phyloP scores from a whole-genome alignment of 2,888 invertebrate genomes.

The Pseudeuparius sepicola region DNA sequence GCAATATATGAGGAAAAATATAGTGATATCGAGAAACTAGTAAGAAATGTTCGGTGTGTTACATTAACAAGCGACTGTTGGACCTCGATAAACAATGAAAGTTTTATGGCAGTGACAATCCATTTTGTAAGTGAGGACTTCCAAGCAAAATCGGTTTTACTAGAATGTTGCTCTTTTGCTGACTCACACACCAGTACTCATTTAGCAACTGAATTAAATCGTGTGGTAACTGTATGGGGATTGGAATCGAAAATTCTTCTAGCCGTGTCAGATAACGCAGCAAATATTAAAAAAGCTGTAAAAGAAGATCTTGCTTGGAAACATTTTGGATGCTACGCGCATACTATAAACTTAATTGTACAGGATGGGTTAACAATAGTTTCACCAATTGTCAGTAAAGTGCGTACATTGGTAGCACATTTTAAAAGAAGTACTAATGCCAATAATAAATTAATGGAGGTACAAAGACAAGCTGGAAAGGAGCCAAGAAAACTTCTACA shows the following conservation, averaged over 20 bases:
- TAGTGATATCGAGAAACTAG: not conserved
- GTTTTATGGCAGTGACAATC: conserved; percentile 9
- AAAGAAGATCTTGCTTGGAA: conserved; percentile 15
- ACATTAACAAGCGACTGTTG: conserved; percentile 9
- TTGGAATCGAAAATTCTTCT: conserved; percentile 6
- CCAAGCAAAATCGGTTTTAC: conserved; percentile 2
- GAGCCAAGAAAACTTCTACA: conserved; percentile 15
- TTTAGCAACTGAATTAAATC: conserved; percentile 23
- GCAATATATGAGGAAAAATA: conserved; percentile 5
- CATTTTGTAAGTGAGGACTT: conserved; percentile 9
- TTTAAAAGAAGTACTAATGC: conserved; percentile 14
- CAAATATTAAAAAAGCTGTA: conserved; percentile 20
- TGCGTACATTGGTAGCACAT: conserved; percentile 6
- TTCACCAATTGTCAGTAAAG: not conserved
- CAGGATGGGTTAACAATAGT: conserved; percentile 3
- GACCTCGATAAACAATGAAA: conserved; percentile 9
- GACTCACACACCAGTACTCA: conserved; percentile 24
- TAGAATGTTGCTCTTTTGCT: conserved; percentile 18
- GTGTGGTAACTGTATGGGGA: not conserved
- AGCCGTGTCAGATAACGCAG: conserved; percentile 8
- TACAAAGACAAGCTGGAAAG: conserved; percentile 11
- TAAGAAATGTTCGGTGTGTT: too few species aligned
- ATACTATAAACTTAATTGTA: conserved; percentile 8
- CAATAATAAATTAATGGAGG: conserved; percentile 29
- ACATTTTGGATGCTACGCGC: conserved; percentile 13